Evolutionary conservation across 2,888 invertebrate species (phyloP), one percentile per base, ranked within the genome.

Genomic region (Amblyteles armatorius): DNA sequence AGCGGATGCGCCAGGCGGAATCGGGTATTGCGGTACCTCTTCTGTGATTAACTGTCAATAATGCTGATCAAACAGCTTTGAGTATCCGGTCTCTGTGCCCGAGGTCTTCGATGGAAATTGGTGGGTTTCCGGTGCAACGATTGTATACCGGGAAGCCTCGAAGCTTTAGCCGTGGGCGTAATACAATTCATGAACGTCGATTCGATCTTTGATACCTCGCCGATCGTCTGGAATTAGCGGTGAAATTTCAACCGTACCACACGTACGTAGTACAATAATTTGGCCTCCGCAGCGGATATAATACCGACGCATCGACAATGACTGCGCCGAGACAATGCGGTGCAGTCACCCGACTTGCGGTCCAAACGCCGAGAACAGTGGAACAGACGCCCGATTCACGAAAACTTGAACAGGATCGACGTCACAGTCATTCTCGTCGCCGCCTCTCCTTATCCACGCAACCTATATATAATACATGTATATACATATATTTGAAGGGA

Each of bases 31-130:
- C 36, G 67, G 67, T 80, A 67, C 22, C 77, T 11, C 63, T 65
- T 55, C 65, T 71, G 71, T 77, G 71, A 77, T 69, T 63, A 77
- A 55, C 29, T 29, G 52, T 55, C 48, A n/a, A 65, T 71, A 22
- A 52, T 44, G 63, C 29, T 71, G 63, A 29, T 57, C 55, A 80
- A 73, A 80, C 40, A 80, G 40, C 72, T 80, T 67, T 65, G 65
- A 19, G 26, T 19, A 79, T 22, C 19, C 55, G 13, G 26, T 29
- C 26, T 50, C 26, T 50, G 22, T 48, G 13, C 26, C 5, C 7
- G 16, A 1, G 16, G 44, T 60, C 60, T 33, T 4, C 16, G 16
- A 29, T n/a, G 11, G 63, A 33, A 63, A 33, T 63, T 63, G 16
- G 33, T 29, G 16, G 16, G 16, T n/a, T 29, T 33, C 33, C 52